phyloP scores from a whole-genome alignment of 2,888 invertebrate genomes.

The Drosophila pseudotalamancana region DNA sequence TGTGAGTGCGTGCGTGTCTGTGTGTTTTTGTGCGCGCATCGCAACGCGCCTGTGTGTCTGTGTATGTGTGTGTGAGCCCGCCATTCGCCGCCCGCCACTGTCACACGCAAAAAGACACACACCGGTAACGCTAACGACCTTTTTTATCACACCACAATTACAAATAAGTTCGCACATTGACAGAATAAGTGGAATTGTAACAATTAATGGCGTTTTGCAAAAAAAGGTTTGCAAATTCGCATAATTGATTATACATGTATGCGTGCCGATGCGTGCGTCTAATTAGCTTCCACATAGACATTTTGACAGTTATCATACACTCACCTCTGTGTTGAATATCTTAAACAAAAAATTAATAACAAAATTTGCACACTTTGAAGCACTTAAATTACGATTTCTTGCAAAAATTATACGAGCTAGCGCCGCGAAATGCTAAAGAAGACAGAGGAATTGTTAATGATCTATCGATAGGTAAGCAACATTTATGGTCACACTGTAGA shows the following conservation, averaged over 20 bases:
- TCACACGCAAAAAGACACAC: constrained; percentile 35
- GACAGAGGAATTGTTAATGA: constrained; percentile 21
- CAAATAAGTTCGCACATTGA: constrained; percentile 30
- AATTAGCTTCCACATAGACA: not conserved
- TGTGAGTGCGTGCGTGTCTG: constrained; percentile 62
- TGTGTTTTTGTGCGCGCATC: constrained; percentile 52
- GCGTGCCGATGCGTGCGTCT: constrained; percentile 1
- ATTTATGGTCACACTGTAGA: constrained; percentile 22
- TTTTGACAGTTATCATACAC: constrained; percentile 5
- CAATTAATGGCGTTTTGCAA: constrained; percentile 41
- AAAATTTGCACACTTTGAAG: not conserved
- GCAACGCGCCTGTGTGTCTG: constrained; percentile 11
- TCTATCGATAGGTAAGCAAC: constrained; percentile 37
- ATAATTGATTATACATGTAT: constrained; percentile 21
- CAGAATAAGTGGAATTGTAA: constrained; percentile 25
- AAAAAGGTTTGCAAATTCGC: constrained; percentile 61
- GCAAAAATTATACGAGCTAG: constrained; percentile 43
- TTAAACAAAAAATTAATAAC: constrained; percentile 5
- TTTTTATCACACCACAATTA: constrained; percentile 30
- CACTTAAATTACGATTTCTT: constrained; percentile 33
- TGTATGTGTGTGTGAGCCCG: constrained; percentile 49
- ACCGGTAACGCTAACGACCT: constrained; percentile 51
- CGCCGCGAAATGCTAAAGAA: constrained; percentile 52
- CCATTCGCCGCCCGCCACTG: constrained; percentile 55
- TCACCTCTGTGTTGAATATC: constrained; percentile 26